Evolutionary conservation across 2,888 invertebrate species (phyloP), one percentile per base, ranked within the genome.

Genomic region (Zele albiditarsus): DNA sequence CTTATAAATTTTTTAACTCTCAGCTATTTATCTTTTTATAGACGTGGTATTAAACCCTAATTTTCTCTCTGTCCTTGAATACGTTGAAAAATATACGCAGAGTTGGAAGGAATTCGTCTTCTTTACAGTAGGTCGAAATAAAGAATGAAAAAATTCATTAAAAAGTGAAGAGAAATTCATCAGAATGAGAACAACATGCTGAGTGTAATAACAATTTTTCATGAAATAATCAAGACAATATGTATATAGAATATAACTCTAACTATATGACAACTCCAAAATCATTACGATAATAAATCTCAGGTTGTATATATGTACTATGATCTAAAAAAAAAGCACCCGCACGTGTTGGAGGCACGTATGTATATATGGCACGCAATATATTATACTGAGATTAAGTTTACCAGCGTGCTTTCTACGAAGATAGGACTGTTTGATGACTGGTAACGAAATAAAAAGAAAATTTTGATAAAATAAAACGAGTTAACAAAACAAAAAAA

Each of bases 1-100:
- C 25, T 60, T 60, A 28, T 60, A 60, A 60, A 60, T 60, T 60
- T 60, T 27, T 28, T 16, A 60, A 60, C 60, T 25, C n/a, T 1
- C 16, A 14, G n/a, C 60, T 28, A 60, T 60, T 28, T 27, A 60
- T 60, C 60, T 60, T 28, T 60, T 28, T 27, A n/a, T 16, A 60
- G 60, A 28, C 60, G 4, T 16, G n/a, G 60, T 28, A 28, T 60
- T 27, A 28, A 60, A n/a, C 60, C 60, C 28, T 60, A 60, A 60
- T 60, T 60, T 28, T 27, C 27, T 27, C 6, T n/a, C 27, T 28
- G 14, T 27, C 25, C 60, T 60, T 28, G 14, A 27, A 28, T 16
- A 28, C 60, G 16, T 60, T 16, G 27, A 60, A 0, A 60, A 14
- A 60, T 60, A 60, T 25, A 60, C 16, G 28, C 25, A 28, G 8